Evolutionary conservation across 1,140 invertebrate species (phyloP).

Genomic region (Cotesia vestalis): DNA sequence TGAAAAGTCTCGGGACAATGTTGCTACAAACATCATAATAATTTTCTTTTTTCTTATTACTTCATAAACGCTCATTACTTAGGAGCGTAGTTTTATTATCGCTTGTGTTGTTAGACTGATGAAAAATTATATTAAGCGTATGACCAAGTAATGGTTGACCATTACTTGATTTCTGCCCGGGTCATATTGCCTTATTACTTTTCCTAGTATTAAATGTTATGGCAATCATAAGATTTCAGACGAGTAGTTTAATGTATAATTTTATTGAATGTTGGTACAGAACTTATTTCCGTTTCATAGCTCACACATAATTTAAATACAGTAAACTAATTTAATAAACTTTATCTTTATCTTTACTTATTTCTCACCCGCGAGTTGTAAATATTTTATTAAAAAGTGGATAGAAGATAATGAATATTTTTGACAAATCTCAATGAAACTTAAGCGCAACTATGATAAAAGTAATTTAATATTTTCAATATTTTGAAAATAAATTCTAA

Average conservation of each 20-base stretch:
- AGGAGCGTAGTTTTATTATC: conserved; percentile 9
- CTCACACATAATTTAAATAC: conserved; percentile 23
- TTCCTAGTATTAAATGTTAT: conserved; percentile 21
- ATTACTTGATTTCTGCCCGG: conserved; percentile 6
- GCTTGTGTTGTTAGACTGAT: conserved; percentile 4
- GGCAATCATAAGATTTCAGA: conserved; percentile 32
- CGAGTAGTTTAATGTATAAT: conserved; percentile 19
- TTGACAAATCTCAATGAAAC: neutral
- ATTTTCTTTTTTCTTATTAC: neutral
- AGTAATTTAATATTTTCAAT: no score
- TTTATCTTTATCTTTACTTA: neutral
- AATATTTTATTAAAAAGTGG: neutral
- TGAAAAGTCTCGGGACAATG: conserved; percentile 7
- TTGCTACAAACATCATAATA: neutral
- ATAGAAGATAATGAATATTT: neutral
- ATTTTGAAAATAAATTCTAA: no score
- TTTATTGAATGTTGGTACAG: neutral
- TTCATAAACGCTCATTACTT: conserved; percentile 10
- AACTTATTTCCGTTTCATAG: neutral
- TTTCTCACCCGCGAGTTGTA: neutral
- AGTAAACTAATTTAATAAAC: conserved; percentile 41
- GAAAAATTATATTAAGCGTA: conserved; percentile 6
- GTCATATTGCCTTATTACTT: neutral
- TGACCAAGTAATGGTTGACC: conserved; percentile 9
- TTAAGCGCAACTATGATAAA: no score